Evolutionary conservation across 2,113 vertebrate genomes (phyloP).

Genomic region (Lynx canadensis): DNA sequence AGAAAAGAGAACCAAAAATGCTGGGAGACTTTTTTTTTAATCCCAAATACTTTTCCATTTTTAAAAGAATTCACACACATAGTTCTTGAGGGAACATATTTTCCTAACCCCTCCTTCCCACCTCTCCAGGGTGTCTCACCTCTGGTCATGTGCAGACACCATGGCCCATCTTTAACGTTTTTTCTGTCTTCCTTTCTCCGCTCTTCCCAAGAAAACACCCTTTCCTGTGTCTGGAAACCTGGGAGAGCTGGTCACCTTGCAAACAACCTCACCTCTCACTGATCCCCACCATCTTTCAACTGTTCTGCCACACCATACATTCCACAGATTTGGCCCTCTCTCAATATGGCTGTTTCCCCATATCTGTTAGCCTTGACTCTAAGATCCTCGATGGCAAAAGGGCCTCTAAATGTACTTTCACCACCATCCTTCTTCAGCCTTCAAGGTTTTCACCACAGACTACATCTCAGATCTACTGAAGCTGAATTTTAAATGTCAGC

Average conservation of each 20-base stretch:
- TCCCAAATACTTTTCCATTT: neutral
- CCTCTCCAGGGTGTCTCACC: neutral
- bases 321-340: neutral
- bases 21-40: neutral
- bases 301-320: neutral
- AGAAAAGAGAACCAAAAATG: neutral
- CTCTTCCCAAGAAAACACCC: neutral
- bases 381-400: no score
- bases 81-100: neutral
- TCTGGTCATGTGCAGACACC: neutral
- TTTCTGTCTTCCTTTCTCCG: neutral
- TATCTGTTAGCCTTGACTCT: neutral
- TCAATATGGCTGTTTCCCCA: rapidly evolving
- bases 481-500: neutral
- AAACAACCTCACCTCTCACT: neutral
- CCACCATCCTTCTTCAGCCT: neutral
- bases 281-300: neutral
- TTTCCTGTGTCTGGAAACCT: neutral
- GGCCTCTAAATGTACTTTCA: neutral
- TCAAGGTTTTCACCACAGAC: neutral
- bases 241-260: neutral
- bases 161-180: neutral
- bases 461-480: neutral
- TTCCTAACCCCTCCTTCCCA: neutral
- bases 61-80: neutral